A percentile compares a stretch with the other conserved stretches of the same genome.
Conservation (phyloP, 2,113 vertebrate species). For the Bettongia penicillata region DNA sequence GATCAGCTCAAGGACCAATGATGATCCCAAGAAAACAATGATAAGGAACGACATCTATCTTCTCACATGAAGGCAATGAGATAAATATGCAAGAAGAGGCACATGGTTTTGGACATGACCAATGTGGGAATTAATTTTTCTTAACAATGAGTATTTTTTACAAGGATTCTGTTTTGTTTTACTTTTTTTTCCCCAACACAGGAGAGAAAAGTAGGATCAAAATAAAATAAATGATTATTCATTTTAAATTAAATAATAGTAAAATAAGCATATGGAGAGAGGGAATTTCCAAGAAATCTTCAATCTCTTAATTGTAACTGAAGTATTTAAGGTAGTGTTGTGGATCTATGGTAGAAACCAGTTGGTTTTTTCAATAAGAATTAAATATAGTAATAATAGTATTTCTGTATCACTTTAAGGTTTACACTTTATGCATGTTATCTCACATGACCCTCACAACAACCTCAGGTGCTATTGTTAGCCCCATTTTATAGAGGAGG, state of each 20-base stretch:
- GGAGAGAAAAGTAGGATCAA: not conserved
- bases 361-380: not conserved
- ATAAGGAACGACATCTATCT: not conserved
- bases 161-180: not conserved
- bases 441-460: constrained; percentile 7
- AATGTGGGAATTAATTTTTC: not conserved
- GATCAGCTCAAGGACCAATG: not conserved
- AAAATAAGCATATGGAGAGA: not conserved
- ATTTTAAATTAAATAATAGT: not conserved
- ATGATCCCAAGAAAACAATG: not conserved
- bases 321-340: not conserved
- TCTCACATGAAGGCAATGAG: not conserved
- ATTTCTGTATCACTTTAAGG: not conserved
- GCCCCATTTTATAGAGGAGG: not conserved
- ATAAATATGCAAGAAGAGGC: not conserved
- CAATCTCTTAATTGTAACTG: not conserved
- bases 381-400: constrained; percentile 3
- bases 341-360: not conserved
- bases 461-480: not conserved
- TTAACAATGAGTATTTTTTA: not conserved
- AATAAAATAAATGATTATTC: not conserved
- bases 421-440: constrained; percentile 2
- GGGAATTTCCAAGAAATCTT: not conserved
- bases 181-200: not conserved
- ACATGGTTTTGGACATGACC: not conserved